Base-by-base conservation (phyloP, 1,140 invertebrate genomes). In the Glossosoma conforme region DNA sequence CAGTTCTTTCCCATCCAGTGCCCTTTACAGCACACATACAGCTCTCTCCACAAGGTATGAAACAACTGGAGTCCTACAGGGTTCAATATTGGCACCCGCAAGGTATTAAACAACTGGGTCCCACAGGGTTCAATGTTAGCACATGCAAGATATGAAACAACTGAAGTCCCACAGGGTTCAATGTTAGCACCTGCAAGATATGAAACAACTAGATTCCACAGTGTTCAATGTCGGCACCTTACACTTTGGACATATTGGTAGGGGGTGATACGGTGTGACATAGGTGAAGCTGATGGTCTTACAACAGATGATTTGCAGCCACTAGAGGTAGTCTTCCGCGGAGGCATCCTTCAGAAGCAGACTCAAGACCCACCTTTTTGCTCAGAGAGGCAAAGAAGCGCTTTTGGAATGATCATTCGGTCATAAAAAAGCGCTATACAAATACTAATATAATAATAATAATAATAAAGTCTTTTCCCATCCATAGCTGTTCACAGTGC, bases 1-100 rank as follows among this genome's bases (percentile, higher is more conserved):
- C 50, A 4, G 41, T 58, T 13, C 28, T 36, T 9, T 10, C 45
- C 18, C 55, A 50, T n/a, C 55, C 50, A 3, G 14, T 37, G 6
- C 35, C 55, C 1, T 36, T 43, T 13, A 44, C 50, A 9, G 55
- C 55, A 10, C 20, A 47, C 20, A 43, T 51, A 11, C 44, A 44
- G 25, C 10, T 53, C 18, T 53, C 55, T n/a, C 35, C 55, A 6
- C 45, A 53, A 53, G 55, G 55, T 58, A 48, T 33, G 25, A n/a
- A 6, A 28, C 2, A 36, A 36, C 18, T 36, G 3, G 10, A 1
- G 14, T 36, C 35, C 11, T 3, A 11, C n/a, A n/a, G n/a, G n/a
- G n/a, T n/a, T n/a, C n/a, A n/a, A n/a, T n/a, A n/a, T n/a, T n/a
- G n/a, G n/a, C n/a, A n/a, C n/a, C n/a, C n/a, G n/a, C n/a, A n/a